Evolutionary conservation across 2,113 vertebrate genomes (phyloP).

Genomic region (Lonchura striata): DNA sequence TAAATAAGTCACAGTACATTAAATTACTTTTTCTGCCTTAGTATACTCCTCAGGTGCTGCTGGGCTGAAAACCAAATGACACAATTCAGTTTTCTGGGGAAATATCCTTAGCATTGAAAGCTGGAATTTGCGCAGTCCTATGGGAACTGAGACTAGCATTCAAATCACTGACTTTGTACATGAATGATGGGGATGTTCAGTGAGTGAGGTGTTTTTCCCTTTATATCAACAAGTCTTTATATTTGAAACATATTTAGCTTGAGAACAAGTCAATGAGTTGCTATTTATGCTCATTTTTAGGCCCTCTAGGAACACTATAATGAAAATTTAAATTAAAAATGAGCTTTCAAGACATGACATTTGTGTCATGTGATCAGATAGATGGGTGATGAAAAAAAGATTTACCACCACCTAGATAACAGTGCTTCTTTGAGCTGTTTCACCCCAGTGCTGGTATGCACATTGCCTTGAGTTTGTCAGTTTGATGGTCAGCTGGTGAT

Average conservation of each 20-base stretch:
- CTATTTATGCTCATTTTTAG: not conserved
- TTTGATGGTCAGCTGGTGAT: not conserved
- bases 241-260: not conserved
- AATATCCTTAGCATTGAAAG: not conserved
- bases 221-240: not conserved
- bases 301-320: not conserved
- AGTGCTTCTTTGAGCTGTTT: not conserved
- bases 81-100: not conserved
- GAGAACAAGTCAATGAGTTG: not conserved
- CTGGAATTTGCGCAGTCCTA: not conserved
- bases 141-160: not conserved
- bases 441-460: not conserved
- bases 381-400: not conserved
- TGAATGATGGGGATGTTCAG: not conserved
- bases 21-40: conserved; percentile 34
- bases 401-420: not conserved
- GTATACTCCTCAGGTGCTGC: not conserved
- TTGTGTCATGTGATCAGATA: not conserved
- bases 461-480: not conserved
- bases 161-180: not conserved
- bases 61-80: not conserved
- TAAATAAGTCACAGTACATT: conserved; percentile 58
- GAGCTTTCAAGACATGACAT: not conserved
- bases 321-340: not conserved
- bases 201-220: not conserved